phyloP scores from a whole-genome alignment of 2,113 vertebrate genomes.

The Melanostigma gelatinosum region DNA sequence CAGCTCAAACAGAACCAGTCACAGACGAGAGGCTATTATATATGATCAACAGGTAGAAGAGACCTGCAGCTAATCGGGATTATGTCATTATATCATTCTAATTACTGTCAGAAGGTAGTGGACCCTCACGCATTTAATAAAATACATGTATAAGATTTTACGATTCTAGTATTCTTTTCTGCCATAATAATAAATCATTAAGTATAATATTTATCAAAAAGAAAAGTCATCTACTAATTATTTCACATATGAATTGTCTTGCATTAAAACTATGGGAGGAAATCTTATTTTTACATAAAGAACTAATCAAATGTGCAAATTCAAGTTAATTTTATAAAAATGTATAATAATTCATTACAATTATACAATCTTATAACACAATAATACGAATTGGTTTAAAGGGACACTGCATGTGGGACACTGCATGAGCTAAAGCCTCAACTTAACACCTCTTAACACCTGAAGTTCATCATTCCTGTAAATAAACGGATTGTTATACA shows the following conservation, averaged over 20 bases:
- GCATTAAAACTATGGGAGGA: neutral
- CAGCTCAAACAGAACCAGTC: no score
- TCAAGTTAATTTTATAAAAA: neutral
- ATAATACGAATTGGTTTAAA: neutral
- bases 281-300: neutral
- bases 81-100: constrained; percentile 17
- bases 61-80: constrained; percentile 16
- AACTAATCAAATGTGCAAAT: neutral
- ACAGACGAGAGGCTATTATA: constrained; percentile 12
- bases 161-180: no score
- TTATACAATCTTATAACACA: neutral
- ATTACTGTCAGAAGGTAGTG: constrained; percentile 13
- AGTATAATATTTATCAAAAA: neutral
- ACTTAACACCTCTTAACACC: neutral
- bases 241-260: neutral
- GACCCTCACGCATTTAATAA: neutral
- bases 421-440: neutral
- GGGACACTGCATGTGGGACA: neutral
- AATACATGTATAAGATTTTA: no score
- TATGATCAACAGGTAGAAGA: neutral
- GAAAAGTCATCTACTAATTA: neutral
- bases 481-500: neutral
- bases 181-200: neutral
- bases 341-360: neutral
- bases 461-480: neutral